These are phyloP conservation scores for Gerosis bhagava DNA, from an alignment of 2,888 invertebrate species.

Conservation along the genomic window DNA sequence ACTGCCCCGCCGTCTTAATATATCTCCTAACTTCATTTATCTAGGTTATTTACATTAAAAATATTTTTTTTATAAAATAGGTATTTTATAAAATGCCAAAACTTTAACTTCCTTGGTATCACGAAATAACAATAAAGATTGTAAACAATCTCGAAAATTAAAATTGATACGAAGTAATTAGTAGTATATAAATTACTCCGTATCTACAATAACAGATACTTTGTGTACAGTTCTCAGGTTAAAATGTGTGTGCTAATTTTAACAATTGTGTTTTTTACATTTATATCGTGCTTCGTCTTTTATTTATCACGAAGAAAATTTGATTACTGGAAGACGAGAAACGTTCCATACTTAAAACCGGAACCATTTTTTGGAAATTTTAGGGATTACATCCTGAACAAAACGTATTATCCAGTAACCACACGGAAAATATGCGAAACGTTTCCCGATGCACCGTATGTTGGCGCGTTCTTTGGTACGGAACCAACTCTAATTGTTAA, in stretches of 20 bases:
- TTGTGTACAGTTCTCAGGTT: too few relatives aligned
- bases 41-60: too few relatives aligned
- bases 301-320: slow-evolving; percentile 21
- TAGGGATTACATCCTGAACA: slow-evolving; percentile 45
- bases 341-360: slow-evolving; percentile 47
- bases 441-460: slow-evolving; percentile 51
- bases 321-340: slow-evolving; percentile 53
- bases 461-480: slow-evolving; percentile 58
- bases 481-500: slow-evolving; percentile 55
- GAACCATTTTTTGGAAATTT: slow-evolving; percentile 56
- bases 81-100: too few relatives aligned
- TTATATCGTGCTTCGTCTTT: slow-evolving; percentile 12
- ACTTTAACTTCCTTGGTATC: too few relatives aligned
- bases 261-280: background rate
- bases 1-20: too few relatives aligned
- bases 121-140: too few relatives aligned
- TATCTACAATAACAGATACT: too few relatives aligned
- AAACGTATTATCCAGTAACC: slow-evolving; percentile 40
- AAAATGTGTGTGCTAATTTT: background rate
- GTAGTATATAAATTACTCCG: too few relatives aligned
- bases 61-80: too few relatives aligned
- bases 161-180: too few relatives aligned
- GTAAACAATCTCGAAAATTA: too few relatives aligned
- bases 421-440: slow-evolving; percentile 46
- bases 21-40: too few relatives aligned